A percentile compares a stretch with the other conserved stretches of the same genome.
phyloP scores from a whole-genome alignment of 2,113 vertebrate species.

The Geothlypis trichas region DNA sequence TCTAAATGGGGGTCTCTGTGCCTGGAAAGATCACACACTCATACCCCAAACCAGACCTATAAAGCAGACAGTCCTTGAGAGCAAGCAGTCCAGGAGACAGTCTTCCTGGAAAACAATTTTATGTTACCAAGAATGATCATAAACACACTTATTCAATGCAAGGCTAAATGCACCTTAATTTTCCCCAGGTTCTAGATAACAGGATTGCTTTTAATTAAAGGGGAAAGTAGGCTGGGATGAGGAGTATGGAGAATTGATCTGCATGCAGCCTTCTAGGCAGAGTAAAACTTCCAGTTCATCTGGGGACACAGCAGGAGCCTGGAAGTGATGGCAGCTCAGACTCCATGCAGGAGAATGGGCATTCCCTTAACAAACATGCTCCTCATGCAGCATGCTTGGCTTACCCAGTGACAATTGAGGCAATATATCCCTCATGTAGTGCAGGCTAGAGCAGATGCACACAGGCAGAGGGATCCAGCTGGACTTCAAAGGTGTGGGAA shows the following conservation, averaged over 20 bases:
- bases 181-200: neutral
- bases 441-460: neutral
- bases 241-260: neutral
- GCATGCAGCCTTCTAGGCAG: neutral
- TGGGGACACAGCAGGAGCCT: neutral
- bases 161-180: neutral
- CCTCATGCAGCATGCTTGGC: neutral
- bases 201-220: constrained; percentile 16
- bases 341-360: neutral
- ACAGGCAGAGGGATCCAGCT: neutral
- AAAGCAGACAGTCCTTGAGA: neutral
- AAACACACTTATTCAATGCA: neutral
- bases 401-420: neutral
- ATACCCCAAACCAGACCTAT: neutral
- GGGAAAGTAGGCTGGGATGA: neutral
- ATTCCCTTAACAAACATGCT: neutral
- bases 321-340: neutral
- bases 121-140: neutral
- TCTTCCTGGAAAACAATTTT: neutral
- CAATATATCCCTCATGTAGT: neutral
- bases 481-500: neutral
- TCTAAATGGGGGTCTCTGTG: neutral
- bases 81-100: neutral
- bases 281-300: neutral
- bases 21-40: neutral